phyloP scores from a whole-genome alignment of 2,113 vertebrate genomes.

The Seriola aureovittata region DNA sequence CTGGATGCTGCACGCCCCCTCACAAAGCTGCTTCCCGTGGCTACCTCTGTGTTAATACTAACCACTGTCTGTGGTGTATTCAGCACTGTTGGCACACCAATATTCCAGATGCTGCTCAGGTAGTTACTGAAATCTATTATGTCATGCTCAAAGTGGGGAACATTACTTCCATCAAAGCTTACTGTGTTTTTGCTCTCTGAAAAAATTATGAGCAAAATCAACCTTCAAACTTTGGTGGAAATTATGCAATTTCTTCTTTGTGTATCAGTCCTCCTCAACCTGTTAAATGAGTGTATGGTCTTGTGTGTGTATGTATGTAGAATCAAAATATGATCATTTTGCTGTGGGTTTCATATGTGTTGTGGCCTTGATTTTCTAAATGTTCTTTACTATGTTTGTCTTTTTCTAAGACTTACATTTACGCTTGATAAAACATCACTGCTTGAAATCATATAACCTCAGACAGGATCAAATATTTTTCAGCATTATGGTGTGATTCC shows the following conservation, averaged over 20 bases:
- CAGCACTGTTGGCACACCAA: constrained; percentile 18
- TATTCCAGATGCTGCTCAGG: constrained; percentile 46
- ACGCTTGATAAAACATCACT: not conserved
- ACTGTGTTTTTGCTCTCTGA: not conserved
- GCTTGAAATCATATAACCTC: not conserved
- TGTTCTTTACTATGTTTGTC: too few species aligned
- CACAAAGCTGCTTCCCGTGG: constrained; percentile 30
- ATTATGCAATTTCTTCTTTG: not conserved
- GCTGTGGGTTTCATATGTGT: too few species aligned
- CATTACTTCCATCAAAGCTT: not conserved
- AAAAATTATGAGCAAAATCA: not conserved
- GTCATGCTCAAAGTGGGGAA: not conserved
- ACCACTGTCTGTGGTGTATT: constrained; percentile 38
- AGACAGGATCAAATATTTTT: too few species aligned
- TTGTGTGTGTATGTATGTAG: not conserved
- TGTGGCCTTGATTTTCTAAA: too few species aligned
- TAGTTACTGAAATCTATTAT: constrained; percentile 21
- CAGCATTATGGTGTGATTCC: not conserved
- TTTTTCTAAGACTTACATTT: too few species aligned
- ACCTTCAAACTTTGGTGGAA: not conserved
- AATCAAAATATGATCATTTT: too few species aligned
- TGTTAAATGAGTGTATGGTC: not conserved
- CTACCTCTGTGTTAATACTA: constrained; percentile 44
- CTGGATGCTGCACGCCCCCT: constrained; percentile 24
- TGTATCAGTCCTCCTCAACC: not conserved